A percentile compares a stretch with the other conserved stretches of the same genome.
These are phyloP conservation scores for Operophtera brumata DNA, from an alignment of 2,888 invertebrate species.

Conservation along the genomic window DNA sequence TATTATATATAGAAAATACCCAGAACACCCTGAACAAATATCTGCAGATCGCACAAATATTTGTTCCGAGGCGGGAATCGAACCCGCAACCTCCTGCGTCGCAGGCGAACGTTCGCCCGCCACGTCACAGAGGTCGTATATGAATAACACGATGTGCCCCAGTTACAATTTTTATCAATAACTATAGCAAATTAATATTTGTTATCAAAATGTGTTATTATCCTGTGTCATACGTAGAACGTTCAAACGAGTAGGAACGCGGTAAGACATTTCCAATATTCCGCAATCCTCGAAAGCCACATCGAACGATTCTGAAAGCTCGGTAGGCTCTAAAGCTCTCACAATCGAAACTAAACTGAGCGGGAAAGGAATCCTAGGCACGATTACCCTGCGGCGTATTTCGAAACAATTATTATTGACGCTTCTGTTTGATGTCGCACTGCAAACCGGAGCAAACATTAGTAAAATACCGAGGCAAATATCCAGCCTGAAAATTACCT, in stretches of 20 bases:
- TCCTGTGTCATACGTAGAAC: conserved; percentile 35
- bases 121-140: too few relatives aligned
- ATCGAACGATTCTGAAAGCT: conserved; percentile 45
- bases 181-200: background rate
- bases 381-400: conserved; percentile 32
- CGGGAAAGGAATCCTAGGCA: conserved; percentile 41
- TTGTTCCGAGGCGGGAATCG: too few relatives aligned
- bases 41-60: too few relatives aligned
- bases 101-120: too few relatives aligned
- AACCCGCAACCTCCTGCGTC: too few relatives aligned
- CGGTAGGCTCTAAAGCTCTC: conserved; percentile 46
- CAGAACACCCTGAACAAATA: too few relatives aligned
- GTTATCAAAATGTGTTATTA: conserved; percentile 27
- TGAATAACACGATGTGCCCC: background rate
- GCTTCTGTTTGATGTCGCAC: conserved; percentile 21
- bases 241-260: conserved; percentile 28
- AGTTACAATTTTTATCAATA: background rate
- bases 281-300: conserved; percentile 44
- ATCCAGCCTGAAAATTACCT: too few relatives aligned
- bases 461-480: background rate
- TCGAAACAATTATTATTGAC: conserved; percentile 26
- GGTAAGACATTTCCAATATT: conserved; percentile 47
- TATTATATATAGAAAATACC: too few relatives aligned
- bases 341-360: conserved; percentile 52
- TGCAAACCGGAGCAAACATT: background rate